Evolutionary conservation across 1,140 invertebrate genomes (phyloP).

Genomic region (Vanessa tameamea): DNA sequence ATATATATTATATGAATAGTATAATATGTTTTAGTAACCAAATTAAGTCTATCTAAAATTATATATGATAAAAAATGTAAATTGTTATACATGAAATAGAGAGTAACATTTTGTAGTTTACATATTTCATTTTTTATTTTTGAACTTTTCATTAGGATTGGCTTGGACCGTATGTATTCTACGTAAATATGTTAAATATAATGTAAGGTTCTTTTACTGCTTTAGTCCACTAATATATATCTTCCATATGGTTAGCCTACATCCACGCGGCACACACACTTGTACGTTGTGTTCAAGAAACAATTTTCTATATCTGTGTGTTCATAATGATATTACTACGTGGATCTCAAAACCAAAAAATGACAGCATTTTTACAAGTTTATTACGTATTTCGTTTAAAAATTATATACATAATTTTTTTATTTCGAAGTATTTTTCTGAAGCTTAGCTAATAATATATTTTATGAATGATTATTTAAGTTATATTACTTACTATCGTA

Average conservation of each 20-base stretch:
- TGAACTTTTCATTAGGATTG: no score
- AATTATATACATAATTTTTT: no score
- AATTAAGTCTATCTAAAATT: no score
- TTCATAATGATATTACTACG: conserved; percentile 19
- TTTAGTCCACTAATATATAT: background rate
- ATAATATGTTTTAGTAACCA: no score
- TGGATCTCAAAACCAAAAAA: conserved; percentile 7
- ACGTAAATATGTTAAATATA: background rate
- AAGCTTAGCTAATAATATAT: no score
- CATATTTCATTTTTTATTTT: no score
- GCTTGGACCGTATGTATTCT: no score
- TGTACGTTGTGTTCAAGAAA: background rate
- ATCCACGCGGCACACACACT: conserved; percentile 31
- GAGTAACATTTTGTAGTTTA: no score
- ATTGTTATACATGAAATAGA: no score
- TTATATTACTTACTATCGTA: background rate
- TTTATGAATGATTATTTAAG: background rate
- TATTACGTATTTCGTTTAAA: no score
- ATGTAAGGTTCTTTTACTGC: background rate
- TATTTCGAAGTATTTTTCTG: no score
- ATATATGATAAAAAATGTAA: no score
- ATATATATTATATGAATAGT: background rate
- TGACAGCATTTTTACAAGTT: background rate
- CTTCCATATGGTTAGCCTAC: conserved; percentile 17
- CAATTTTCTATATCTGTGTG: conserved; percentile 7